Percentiles rank a stretch among this genome's conserved stretches.
Conservation (phyloP, 2,113 vertebrate genomes). For the Apus apus region DNA sequence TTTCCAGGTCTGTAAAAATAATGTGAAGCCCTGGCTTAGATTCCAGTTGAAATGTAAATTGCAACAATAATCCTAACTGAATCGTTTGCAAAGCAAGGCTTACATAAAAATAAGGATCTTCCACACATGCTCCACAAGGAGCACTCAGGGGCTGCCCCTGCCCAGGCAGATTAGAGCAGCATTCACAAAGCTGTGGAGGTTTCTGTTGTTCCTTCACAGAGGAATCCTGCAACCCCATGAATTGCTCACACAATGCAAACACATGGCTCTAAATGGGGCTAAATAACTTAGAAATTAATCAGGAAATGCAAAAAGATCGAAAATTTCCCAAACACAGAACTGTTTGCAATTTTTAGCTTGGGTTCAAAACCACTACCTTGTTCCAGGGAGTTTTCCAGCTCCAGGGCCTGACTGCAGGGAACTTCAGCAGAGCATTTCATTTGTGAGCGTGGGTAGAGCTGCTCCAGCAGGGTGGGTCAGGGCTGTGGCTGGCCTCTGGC, state of each 20-base stretch:
- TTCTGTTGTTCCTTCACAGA: background rate
- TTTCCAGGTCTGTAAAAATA: background rate
- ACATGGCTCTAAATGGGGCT: background rate
- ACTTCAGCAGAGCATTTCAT: background rate
- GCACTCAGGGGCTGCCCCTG: background rate
- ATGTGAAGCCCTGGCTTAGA: background rate
- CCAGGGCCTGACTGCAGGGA: rapidly evolving
- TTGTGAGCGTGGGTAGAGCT: background rate
- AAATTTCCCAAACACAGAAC: too few species aligned
- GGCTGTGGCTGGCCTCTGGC: background rate
- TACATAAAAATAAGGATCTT: background rate
- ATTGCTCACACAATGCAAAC: background rate
- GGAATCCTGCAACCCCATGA: background rate
- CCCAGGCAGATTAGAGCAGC: background rate
- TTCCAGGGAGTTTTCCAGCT: background rate
- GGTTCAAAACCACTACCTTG: background rate
- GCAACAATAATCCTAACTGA: background rate
- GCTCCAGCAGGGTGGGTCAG: background rate
- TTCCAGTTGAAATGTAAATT: background rate
- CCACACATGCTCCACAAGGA: rapidly evolving
- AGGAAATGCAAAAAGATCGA: background rate
- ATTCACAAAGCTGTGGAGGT: background rate
- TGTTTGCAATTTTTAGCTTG: background rate
- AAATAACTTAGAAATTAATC: background rate
- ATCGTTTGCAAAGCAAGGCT: background rate